Evolutionary conservation across 1,140 invertebrate genomes (phyloP).

Genomic region (Coptotermes formosanus): DNA sequence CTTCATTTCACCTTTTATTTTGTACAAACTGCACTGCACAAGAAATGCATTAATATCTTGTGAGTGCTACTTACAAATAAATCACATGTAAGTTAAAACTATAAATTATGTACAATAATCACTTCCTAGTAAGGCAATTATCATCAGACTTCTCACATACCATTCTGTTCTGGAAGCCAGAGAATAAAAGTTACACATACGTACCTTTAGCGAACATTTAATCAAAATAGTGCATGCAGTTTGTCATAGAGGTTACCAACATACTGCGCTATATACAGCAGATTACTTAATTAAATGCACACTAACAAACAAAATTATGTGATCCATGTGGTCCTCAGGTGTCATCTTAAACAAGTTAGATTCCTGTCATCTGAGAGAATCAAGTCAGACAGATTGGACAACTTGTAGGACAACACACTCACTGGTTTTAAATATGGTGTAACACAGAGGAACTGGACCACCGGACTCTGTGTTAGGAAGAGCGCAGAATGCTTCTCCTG

Average conservation of each 20-base stretch:
- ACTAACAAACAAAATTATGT: not conserved
- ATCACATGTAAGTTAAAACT: not conserved
- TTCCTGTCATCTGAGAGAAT: no score
- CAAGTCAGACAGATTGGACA: no score
- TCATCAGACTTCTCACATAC: not conserved
- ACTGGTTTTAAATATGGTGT: no score
- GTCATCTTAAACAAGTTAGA: no score
- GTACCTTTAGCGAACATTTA: not conserved
- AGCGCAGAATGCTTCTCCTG: no score
- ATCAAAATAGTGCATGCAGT: not conserved
- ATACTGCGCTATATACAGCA: not conserved
- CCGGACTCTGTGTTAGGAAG: no score
- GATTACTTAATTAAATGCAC: not conserved
- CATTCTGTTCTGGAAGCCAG: not conserved
- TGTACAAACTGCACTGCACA: not conserved
- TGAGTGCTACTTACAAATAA: slow-evolving; percentile 9
- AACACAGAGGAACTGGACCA: no score
- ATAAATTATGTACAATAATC: slow-evolving; percentile 6
- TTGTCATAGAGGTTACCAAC: not conserved
- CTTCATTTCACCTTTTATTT: not conserved
- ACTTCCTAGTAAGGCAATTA: not conserved
- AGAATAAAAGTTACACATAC: not conserved
- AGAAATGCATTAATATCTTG: not conserved
- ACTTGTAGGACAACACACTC: no score
- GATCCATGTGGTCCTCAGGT: no score